Evolutionary conservation across 2,888 invertebrate genomes (phyloP).

Genomic region (Melipona bicolor): DNA sequence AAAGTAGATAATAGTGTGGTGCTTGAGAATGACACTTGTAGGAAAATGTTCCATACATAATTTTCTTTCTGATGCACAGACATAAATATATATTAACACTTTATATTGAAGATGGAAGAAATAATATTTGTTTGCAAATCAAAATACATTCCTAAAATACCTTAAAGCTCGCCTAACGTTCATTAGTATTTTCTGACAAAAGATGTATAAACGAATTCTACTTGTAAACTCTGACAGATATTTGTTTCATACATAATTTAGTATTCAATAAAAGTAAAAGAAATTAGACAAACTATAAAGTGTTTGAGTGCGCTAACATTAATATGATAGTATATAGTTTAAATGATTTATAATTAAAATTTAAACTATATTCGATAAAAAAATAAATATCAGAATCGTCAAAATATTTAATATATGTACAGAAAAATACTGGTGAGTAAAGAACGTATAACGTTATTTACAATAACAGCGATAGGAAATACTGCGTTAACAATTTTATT

Average conservation of each 20-base stretch:
- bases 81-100: constrained; percentile 53
- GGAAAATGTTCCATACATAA: constrained; percentile 56
- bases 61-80: constrained; percentile 67
- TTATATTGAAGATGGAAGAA: constrained; percentile 58
- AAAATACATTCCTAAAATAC: constrained; percentile 79
- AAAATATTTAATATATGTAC: constrained; percentile 49
- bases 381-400: constrained; percentile 9
- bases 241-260: constrained; percentile 43
- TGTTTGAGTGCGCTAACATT: constrained; percentile 26
- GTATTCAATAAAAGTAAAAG: constrained; percentile 27
- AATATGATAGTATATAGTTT: constrained; percentile 24
- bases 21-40: constrained; percentile 64
- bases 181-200: constrained; percentile 48
- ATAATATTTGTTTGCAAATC: constrained; percentile 75
- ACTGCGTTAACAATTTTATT: constrained; percentile 31
- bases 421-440: constrained; percentile 56
- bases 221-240: constrained; percentile 55
- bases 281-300: constrained; percentile 21
- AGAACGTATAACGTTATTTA: constrained; percentile 40
- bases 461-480: constrained; percentile 31
- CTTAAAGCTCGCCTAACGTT: constrained; percentile 53
- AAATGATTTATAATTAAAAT: constrained; percentile 20
- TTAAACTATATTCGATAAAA: constrained; percentile 16
- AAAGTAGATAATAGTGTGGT: constrained; percentile 66
- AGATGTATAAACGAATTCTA: constrained; percentile 43